Conservation (phyloP, 2,888 invertebrate genomes). For the Brachypalpus laphriformis region DNA sequence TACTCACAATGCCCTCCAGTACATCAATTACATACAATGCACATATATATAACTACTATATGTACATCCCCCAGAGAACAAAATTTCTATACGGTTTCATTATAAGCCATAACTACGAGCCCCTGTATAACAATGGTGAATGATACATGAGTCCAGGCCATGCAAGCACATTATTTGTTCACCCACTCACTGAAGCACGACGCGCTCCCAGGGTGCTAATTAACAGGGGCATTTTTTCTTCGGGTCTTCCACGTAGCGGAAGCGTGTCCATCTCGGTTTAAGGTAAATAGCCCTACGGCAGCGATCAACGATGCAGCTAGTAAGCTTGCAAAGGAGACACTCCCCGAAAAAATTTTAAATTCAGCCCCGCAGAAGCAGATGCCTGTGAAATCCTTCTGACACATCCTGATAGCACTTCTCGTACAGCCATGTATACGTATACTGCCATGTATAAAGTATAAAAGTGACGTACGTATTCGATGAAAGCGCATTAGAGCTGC, state of each 20-base stretch:
- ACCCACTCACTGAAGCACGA: not conserved
- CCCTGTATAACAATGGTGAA: not conserved
- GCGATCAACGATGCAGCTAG: not conserved
- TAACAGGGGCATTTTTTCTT: conserved; percentile 3
- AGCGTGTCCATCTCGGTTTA: not conserved
- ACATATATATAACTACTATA: too few species aligned
- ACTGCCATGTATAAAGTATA: not conserved
- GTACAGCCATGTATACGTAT: not conserved
- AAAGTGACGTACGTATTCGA: conserved; percentile 4
- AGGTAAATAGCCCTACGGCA: conserved; percentile 11
- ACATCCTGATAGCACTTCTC: conserved; percentile 14
- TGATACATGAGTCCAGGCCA: not conserved
- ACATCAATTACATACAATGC: too few species aligned
- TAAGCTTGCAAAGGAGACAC: not conserved
- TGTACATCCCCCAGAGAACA: too few species aligned
- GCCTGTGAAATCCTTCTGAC: conserved; percentile 34
- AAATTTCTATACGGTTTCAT: not conserved
- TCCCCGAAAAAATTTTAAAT: not conserved
- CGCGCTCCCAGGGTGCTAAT: conserved; percentile 14
- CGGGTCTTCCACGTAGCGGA: not conserved
- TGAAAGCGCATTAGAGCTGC: conserved; percentile 11
- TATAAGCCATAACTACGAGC: not conserved
- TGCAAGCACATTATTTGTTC: conserved; percentile 7
- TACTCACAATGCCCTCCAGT: too few species aligned
- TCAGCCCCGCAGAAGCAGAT: not conserved